Percentiles rank a stretch among this genome's conserved stretches.
Conservation (phyloP, 1,140 invertebrate genomes). For the Melitaea cinxia region DNA sequence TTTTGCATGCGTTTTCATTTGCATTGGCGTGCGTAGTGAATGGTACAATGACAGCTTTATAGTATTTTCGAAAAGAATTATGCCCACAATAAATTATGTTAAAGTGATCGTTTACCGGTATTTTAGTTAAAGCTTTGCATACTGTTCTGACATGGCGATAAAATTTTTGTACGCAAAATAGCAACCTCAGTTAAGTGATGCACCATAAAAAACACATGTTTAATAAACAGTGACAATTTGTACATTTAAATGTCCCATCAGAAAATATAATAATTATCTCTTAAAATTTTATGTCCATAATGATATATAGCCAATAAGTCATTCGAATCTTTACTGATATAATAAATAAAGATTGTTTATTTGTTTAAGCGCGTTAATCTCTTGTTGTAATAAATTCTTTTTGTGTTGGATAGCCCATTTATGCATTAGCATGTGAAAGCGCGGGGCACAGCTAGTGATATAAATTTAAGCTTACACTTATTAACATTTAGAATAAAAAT, state of each 20-base stretch:
- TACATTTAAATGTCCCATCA: constrained; percentile 15
- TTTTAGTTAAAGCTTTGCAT: constrained; percentile 48
- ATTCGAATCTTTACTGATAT: no score
- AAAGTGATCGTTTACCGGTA: constrained; percentile 55
- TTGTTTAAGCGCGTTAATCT: no score
- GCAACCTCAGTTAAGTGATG: constrained; percentile 33
- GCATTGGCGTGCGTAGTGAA: constrained; percentile 48
- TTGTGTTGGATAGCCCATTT: no score
- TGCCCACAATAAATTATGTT: constrained; percentile 59
- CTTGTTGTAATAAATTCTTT: no score
- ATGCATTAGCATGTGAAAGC: no score
- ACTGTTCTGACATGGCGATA: constrained; percentile 46
- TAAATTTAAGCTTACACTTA: no score
- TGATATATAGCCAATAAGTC: no score
- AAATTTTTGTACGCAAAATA: constrained; percentile 50
- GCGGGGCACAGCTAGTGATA: no score
- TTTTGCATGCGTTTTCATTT: constrained; percentile 58
- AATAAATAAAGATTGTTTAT: no score
- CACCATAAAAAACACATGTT: constrained; percentile 27
- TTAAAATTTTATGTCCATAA: background rate
- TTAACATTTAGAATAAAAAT: no score
- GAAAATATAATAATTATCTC: background rate
- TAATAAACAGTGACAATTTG: constrained; percentile 23
- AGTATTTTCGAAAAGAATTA: constrained; percentile 53
- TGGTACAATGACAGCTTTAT: constrained; percentile 59